Evolutionary conservation across 2,113 vertebrate genomes (phyloP).

Genomic region (Gorsachius goisagi): DNA sequence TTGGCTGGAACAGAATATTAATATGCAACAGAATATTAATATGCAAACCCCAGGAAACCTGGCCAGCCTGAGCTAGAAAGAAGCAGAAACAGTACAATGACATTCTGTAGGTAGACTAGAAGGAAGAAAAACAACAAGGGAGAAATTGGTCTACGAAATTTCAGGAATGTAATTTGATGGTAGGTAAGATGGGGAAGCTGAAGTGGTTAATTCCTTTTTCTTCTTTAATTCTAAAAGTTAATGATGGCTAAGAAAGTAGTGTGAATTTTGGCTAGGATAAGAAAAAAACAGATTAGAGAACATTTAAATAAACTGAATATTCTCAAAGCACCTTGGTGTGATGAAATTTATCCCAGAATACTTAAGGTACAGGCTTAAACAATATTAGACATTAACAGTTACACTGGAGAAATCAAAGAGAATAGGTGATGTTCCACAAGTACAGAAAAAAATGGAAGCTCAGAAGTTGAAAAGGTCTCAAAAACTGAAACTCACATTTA

Average conservation of each 20-base stretch:
- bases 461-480: neutral
- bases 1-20: neutral
- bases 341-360: neutral
- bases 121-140: neutral
- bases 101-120: neutral
- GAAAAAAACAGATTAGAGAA: neutral
- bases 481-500: neutral
- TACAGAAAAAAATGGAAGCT: neutral
- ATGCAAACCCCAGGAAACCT: neutral
- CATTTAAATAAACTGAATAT: neutral
- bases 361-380: neutral
- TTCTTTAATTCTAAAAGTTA: neutral
- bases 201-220: neutral
- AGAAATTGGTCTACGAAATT: neutral
- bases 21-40: neutral
- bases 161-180: neutral
- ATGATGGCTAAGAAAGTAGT: neutral
- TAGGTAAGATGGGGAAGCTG: neutral
- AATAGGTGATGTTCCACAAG: neutral
- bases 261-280: neutral
- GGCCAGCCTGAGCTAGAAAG: neutral
- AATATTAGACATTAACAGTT: neutral
- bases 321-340: neutral
- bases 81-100: neutral
- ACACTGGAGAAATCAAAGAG: neutral